Evolutionary conservation across 2,888 invertebrate species (phyloP).

Genomic region (Andrena flavipes): DNA sequence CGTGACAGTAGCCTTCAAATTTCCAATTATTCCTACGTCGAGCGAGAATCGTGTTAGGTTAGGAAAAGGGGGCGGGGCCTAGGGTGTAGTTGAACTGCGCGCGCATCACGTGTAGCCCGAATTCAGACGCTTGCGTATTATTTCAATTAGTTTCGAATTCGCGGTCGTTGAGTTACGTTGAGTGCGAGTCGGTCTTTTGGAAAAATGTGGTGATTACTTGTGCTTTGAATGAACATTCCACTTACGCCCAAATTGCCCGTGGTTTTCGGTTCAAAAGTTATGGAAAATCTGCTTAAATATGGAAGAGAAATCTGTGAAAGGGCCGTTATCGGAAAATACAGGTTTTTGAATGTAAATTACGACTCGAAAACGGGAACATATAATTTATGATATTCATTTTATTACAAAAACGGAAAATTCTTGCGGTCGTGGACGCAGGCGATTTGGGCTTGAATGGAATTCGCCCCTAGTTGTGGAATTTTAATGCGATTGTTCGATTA

Average conservation of each 20-base stretch:
- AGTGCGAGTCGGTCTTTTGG: neutral
- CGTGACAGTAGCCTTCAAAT: neutral
- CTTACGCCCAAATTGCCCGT: no score
- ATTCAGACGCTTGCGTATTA: neutral
- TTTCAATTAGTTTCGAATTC: conserved; percentile 18
- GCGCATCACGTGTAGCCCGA: neutral
- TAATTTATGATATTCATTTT: no score
- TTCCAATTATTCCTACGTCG: conserved; percentile 1
- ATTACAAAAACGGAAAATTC: no score
- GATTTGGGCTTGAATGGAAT: no score
- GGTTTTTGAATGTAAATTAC: no score
- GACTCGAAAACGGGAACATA: no score
- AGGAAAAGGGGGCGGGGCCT: neutral
- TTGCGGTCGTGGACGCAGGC: no score
- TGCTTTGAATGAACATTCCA: neutral
- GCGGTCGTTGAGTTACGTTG: neutral
- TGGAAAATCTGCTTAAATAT: no score
- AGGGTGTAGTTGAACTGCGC: neutral
- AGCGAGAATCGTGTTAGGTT: conserved; percentile 32
- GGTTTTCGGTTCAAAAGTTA: no score
- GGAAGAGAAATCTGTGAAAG: no score
- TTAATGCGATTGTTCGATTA: neutral
- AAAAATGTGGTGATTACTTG: neutral
- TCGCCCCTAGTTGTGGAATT: neutral
- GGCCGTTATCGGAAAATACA: no score